A percentile compares a stretch with the other conserved stretches of the same genome.
phyloP scores from a whole-genome alignment of 2,888 invertebrate species.

The Halocaridina rubra region DNA sequence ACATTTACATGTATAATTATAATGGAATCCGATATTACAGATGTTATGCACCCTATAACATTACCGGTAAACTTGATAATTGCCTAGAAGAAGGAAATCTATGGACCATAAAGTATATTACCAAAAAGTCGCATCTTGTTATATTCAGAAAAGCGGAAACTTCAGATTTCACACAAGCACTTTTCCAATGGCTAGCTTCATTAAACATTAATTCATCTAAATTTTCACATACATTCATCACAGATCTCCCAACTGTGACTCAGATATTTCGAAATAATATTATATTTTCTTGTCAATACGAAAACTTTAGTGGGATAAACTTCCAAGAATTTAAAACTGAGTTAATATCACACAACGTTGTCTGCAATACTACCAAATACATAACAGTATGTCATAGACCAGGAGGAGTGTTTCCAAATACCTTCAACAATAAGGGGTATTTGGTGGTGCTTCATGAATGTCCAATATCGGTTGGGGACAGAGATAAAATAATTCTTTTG shows the following conservation, averaged over 20 bases:
- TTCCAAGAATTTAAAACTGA: background rate
- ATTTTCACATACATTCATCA: background rate
- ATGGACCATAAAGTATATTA: background rate
- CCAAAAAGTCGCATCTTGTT: background rate
- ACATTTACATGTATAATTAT: background rate
- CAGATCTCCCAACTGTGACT: background rate
- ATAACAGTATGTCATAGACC: background rate
- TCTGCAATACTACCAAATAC: background rate
- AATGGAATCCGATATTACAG: background rate
- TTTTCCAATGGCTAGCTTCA: background rate
- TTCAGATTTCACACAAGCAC: background rate
- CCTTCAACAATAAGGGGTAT: background rate
- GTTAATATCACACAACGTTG: background rate
- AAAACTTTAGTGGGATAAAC: background rate
- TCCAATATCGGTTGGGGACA: background rate
- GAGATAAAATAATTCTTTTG: background rate
- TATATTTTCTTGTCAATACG: background rate
- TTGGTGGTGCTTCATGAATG: background rate
- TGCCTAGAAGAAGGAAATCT: no score
- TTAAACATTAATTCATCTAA: background rate
- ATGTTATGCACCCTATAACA: background rate
- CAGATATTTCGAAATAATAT: background rate
- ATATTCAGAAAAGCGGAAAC: background rate
- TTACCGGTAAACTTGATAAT: background rate
- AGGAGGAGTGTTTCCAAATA: background rate